phyloP scores from a whole-genome alignment of 2,888 invertebrate species.

The Tillus elongatus region DNA sequence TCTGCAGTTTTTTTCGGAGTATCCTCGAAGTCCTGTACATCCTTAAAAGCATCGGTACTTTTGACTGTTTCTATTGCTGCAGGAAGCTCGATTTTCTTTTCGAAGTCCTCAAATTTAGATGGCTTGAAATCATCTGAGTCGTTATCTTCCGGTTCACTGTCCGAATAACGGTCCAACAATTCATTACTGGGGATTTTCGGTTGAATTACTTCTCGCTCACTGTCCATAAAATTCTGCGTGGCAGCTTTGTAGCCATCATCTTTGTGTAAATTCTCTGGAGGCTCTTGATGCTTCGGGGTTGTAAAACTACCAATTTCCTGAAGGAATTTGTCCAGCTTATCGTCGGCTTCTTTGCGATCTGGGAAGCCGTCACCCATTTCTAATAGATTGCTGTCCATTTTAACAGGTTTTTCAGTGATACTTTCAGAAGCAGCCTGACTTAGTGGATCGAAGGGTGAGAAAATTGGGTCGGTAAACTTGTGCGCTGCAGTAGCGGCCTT shows the following conservation, averaged over 20 bases:
- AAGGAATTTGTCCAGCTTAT: conserved; percentile 34
- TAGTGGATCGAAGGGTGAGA: conserved; percentile 21
- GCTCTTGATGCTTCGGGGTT: conserved; percentile 15
- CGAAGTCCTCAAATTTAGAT: conserved; percentile 25
- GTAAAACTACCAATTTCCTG: conserved; percentile 27
- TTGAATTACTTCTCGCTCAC: conserved; percentile 28
- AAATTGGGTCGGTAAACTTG: conserved; percentile 24
- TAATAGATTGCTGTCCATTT: conserved; percentile 36
- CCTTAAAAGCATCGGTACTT: conserved; percentile 28
- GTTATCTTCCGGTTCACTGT: conserved; percentile 45
- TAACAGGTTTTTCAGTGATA: conserved; percentile 14
- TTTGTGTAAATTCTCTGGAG: conserved; percentile 21
- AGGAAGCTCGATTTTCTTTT: conserved; percentile 1
- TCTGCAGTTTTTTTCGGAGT: conserved; percentile 19
- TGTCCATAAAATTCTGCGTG: conserved; percentile 35
- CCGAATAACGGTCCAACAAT: conserved; percentile 50
- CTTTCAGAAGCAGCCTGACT: conserved; percentile 15
- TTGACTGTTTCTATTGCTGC: no score
- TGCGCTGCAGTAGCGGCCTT: conserved; percentile 29
- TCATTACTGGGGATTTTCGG: conserved; percentile 25
- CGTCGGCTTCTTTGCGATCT: conserved; percentile 31
- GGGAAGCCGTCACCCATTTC: conserved; percentile 38
- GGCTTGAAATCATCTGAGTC: conserved; percentile 41
- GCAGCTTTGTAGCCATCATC: conserved; percentile 23
- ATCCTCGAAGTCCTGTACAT: conserved; percentile 28